Base-by-base conservation (phyloP, 2,113 vertebrate species). In the Leptobrachium ailaonicum region DNA sequence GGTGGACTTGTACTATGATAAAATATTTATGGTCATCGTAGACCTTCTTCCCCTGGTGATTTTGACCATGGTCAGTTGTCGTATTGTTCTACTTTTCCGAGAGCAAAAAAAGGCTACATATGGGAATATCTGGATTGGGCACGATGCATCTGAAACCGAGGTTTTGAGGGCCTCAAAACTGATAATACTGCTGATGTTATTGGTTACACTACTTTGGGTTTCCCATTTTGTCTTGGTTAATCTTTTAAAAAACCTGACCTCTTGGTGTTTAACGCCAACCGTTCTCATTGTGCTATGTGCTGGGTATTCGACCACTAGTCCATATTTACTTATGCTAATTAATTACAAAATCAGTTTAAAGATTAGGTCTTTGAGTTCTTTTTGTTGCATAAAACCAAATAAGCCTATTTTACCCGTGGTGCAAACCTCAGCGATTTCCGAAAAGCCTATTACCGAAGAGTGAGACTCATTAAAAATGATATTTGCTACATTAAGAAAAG, bases 71-170 rank as follows among this genome's bases (percentile, higher is more conserved):
- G 4, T 88, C 11, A 83, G 69, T 82, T 84, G 86, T 85, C 75
- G 82, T 70, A 88, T 84, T 82, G 58, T 75, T 54, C 54, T 85
- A 56, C 82, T 82, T 11, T 79, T 91, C 78, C 84, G n/a, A 9
- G 77, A 88, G 84, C 71, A 79, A 9, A 85, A 45, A 56, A 86
- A 84, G 10, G 77, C 83, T 83, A 82, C 42, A 41, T 90, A 83
- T 85, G 85, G 77, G 11, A 44, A 82, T 68, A 88, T 90, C 82
- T 91, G 89, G 89, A 83, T 89, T 63, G 85, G 90, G 45, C 80
- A 87, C 2, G 82, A 87, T 85, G 79, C 84, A 82, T 84, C 85
- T 69, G 89, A 90, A 75, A 77, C 50, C 2, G 89, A 90, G 56
- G 80, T 86, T 73, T 66, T 88, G 13, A 78, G 85, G 85, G 88